Base-by-base conservation (phyloP, 92 coral and sea anemone species). In the Parazoanthus swiftii region DNA sequence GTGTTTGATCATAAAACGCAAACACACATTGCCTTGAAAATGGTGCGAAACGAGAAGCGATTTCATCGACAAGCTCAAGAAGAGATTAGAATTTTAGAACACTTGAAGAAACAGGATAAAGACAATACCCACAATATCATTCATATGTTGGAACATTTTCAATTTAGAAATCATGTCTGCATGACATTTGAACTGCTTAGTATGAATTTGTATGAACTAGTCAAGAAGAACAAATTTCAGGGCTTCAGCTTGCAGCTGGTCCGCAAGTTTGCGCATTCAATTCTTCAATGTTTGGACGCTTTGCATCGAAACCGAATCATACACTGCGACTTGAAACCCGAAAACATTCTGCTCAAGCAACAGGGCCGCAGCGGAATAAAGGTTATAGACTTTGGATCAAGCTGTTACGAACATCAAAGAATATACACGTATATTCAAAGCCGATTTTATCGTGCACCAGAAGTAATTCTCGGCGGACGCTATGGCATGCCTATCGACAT, bases 1-100 rank as follows among this genome's bases (percentile, higher is more conserved):
- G 99, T 96, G 43, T 95, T 91, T 85, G 99, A 97, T 94, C 98
- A 97, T 88, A 97, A 97, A 82, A 97, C 98, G 16, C 98, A 97
- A 14, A 95, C 95, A 0, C 94, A 97, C 80, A 91, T 97, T 3
- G 99, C 99, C 79, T 84, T 97, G 81, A 97, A 97, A 92, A 97
- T 97, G 99, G 99, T 97, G n/a, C 97, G 99, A 23, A 97, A 97
- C 88, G 99, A 97, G 80, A 97, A 97, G 88, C 95, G 99, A 23
- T 97, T 97, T 82, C 99, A 97, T 75, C 90, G 99, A 21, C 99
- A 97, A 90, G 99, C 99, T 0, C 97, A 95, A 74, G 99, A 97
- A 80, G 99, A 97, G 82, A 97, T 97, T 79, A 90, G 96, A 56
- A 97, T 97, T 86, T 92, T 97, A 74, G 99, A 97, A 86, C 99